Conservation (phyloP, 2,113 vertebrate species). For the Tretioscincus oriximinensis region DNA sequence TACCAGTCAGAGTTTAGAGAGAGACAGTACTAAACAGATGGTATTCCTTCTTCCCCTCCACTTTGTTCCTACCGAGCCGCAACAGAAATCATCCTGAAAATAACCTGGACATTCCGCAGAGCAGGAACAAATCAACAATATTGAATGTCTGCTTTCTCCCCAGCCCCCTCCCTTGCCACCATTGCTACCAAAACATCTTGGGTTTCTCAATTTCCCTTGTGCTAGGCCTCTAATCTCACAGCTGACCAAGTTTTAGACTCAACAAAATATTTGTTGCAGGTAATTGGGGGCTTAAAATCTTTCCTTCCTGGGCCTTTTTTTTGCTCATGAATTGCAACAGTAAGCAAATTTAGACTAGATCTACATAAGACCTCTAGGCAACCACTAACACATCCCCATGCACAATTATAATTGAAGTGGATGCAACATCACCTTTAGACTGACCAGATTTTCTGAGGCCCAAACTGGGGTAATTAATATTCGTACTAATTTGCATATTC, state of each 20-base stretch:
- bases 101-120: background rate
- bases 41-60: conserved; percentile 10
- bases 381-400: too few relatives aligned
- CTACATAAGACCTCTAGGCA: too few relatives aligned
- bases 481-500: too few relatives aligned
- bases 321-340: background rate
- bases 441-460: too few relatives aligned
- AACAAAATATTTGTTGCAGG: background rate
- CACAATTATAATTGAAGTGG: too few relatives aligned
- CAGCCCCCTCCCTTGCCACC: background rate
- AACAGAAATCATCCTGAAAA: conserved; percentile 8
- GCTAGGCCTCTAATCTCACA: background rate
- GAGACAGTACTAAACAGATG: conserved; percentile 32
- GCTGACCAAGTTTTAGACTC: background rate
- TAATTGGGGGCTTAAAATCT: background rate
- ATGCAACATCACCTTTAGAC: too few relatives aligned
- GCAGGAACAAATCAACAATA: conserved; percentile 2
- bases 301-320: background rate
- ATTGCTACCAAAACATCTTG: background rate
- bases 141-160: background rate
- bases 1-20: conserved; percentile 21
- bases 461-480: too few relatives aligned
- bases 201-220: background rate
- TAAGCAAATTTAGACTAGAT: too few relatives aligned
- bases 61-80: background rate